Evolutionary conservation across 2,113 vertebrate genomes (phyloP).

Genomic region (Stigmatopora argus): DNA sequence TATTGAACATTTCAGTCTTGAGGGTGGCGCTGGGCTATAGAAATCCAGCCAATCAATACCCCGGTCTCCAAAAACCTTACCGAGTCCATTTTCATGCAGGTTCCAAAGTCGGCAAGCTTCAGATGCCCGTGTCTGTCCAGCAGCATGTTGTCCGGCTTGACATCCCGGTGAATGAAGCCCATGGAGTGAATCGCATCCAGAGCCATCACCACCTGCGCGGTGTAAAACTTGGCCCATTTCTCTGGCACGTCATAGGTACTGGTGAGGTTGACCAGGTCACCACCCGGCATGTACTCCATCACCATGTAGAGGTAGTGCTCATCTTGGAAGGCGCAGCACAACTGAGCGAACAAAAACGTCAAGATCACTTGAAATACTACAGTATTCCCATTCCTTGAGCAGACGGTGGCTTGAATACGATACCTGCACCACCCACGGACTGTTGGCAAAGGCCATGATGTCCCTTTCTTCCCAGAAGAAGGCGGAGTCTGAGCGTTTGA

Average conservation of each 20-base stretch:
- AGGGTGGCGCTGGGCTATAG: background rate
- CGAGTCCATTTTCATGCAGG: constrained; percentile 98
- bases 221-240: constrained; percentile 98
- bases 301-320: constrained; percentile 97
- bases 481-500: constrained; percentile 97
- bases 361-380: background rate
- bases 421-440: constrained; percentile 98
- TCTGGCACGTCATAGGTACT: constrained; percentile 98
- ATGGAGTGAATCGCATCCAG: constrained; percentile 98
- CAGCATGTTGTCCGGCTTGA: constrained; percentile 99
- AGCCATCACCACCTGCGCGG: constrained; percentile 94
- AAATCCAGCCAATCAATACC: background rate
- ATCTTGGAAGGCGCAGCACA: constrained; percentile 98
- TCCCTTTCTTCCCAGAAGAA: constrained; percentile 99
- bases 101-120: constrained; percentile 97
- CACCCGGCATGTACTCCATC: constrained; percentile 99
- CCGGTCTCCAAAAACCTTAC: constrained; percentile 69
- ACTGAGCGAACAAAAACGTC: constrained; percentile 59
- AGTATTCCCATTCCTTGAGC: background rate
- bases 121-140: constrained; percentile 90
- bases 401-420: constrained; percentile 12
- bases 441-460: constrained; percentile 97
- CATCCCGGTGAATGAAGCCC: constrained; percentile 96
- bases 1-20: background rate
- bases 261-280: constrained; percentile 98